These are phyloP conservation scores for Sebastes diploproa DNA, from an alignment of 2,797 vertebrate species.

Conservation along the genomic window DNA sequence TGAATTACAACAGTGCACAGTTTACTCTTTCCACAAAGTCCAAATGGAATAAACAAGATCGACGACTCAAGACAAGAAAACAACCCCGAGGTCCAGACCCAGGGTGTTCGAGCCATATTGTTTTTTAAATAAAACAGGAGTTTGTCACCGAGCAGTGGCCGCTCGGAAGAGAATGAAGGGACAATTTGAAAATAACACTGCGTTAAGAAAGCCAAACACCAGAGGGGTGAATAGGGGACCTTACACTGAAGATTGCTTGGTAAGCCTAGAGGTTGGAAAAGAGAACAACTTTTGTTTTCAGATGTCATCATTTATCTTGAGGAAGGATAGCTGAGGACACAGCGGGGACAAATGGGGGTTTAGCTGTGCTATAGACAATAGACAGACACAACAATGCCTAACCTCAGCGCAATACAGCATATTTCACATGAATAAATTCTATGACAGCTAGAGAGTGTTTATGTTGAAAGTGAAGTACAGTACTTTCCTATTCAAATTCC, in stretches of 20 bases:
- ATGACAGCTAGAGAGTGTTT: constrained; percentile 38
- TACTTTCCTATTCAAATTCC: constrained; percentile 41
- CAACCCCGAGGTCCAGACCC: neutral
- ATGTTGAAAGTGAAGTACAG: constrained; percentile 44
- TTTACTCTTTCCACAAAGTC: constrained; percentile 6
- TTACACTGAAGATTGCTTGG: constrained; percentile 17
- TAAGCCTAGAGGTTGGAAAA: constrained; percentile 26
- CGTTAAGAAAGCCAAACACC: constrained; percentile 27
- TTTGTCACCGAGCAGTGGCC: neutral
- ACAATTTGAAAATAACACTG: constrained; percentile 26
- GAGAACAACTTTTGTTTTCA: constrained; percentile 48
- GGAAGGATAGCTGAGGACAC: constrained; percentile 48
- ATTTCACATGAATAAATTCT: constrained; percentile 22
- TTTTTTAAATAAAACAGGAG: constrained; percentile 30
- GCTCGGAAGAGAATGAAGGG: constrained; percentile 16
- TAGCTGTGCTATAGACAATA: constrained; percentile 17
- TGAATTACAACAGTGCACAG: constrained; percentile 19
- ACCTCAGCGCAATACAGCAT: constrained; percentile 3
- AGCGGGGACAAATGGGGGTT: neutral
- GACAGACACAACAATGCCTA: constrained; percentile 21
- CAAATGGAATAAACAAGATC: constrained; percentile 18
- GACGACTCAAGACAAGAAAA: neutral
- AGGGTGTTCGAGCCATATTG: neutral
- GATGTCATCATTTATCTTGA: constrained; percentile 49
- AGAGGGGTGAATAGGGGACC: constrained; percentile 7